Conservation (phyloP, 2,797 vertebrate species). For the Loriculus beryllinus region DNA sequence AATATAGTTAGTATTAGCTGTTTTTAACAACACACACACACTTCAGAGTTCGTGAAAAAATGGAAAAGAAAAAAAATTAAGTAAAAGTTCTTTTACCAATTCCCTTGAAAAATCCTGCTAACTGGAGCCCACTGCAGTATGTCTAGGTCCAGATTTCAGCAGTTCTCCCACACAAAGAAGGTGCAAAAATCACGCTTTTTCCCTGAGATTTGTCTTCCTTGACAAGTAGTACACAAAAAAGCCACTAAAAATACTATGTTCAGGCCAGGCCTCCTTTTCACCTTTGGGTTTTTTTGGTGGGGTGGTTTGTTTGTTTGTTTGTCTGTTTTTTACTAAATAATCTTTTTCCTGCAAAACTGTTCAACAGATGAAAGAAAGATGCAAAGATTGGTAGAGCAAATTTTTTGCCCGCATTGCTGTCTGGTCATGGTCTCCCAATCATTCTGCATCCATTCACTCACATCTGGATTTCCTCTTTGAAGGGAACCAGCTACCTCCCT, state of each 20-base stretch:
- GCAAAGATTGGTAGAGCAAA: accelerated
- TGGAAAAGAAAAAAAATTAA: accelerated
- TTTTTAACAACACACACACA: background rate
- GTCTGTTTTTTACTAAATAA: background rate
- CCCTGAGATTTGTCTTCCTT: background rate
- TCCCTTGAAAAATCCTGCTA: background rate
- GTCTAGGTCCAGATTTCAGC: background rate
- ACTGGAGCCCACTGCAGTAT: background rate
- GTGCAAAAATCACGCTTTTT: background rate
- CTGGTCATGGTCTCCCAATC: accelerated
- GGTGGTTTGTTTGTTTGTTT: too few relatives aligned
- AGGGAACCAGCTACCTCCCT: background rate
- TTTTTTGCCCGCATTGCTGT: accelerated
- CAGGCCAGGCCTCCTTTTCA: background rate
- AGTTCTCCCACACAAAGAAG: background rate
- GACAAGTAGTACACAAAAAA: background rate
- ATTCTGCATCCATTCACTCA: background rate
- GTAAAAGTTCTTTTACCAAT: background rate
- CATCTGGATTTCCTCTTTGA: background rate
- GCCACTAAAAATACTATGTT: background rate
- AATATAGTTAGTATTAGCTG: background rate
- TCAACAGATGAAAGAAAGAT: background rate
- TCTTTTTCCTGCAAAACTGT: background rate
- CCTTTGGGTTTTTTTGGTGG: background rate
- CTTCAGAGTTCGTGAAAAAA: background rate